Base-by-base conservation (phyloP, 2,113 vertebrate genomes). In the Cichladusa arquata region DNA sequence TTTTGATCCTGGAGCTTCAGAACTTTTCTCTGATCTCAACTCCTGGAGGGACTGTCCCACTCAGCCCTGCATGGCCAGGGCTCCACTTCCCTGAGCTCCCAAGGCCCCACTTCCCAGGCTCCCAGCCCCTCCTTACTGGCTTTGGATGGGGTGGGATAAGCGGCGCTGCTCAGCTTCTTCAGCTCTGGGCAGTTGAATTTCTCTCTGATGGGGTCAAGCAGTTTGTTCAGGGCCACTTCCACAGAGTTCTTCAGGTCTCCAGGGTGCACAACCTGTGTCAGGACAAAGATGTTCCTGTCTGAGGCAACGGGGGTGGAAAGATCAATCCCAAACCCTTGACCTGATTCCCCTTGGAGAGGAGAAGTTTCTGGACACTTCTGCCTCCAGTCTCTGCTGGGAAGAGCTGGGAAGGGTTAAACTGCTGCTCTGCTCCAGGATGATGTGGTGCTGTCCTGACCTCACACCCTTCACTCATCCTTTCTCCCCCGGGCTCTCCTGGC, bases 241-340 rank as follows among this genome's bases (percentile, higher is more conserved):
- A 99, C 98, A 0, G 99, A 99, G 73, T 98, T 98, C 97, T 99
- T 99, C 90, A 99, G 96, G 97, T 99, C 99, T 92, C 99, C 99
- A 0, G 99, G 99, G 81, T 99, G 99, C 78, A 99, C 96, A 3
- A 95, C 51, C 99, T 99, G 89, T 6, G 64, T n/a, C 2, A 8
- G 0, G 8, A 72, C 53, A 45, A 22, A 92, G 47, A 69, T 20
- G 38, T 19, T 91, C 38, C 64, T 28, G 24, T 7, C 45, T 56
- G 57, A 88, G 44, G n/a, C n/a, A 66, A 67, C 6, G 5, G 45
- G 25, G 45, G 25, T n/a, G 2, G 13, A 60, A 54, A 62, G 29
- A 36, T 40, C 45, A 91, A 76, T 9, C 47, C 60, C 77, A 60
- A 20, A 19, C 5, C 28, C 28, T 42, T 10, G 31, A 23, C 11